Percentiles rank a stretch among this genome's conserved stretches.
phyloP scores from a whole-genome alignment of 2,797 vertebrate genomes.

The Threskiornis aethiopicus region DNA sequence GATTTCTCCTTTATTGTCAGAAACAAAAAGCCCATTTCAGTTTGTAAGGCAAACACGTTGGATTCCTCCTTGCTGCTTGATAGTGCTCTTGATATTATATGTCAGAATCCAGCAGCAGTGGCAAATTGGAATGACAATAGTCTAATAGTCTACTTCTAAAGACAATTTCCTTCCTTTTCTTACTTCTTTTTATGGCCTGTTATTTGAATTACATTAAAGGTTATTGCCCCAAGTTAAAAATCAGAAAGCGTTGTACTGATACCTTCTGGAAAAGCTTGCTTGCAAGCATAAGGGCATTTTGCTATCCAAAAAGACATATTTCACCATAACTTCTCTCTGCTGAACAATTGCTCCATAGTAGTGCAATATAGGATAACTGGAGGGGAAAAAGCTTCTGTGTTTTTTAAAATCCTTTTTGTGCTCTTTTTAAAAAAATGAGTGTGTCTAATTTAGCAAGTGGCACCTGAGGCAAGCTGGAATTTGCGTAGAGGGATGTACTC shows the following conservation, averaged over 20 bases:
- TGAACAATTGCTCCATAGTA: not conserved
- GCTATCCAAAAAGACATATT: not conserved
- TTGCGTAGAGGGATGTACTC: not conserved
- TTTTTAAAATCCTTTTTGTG: not conserved
- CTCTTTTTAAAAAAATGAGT: not conserved
- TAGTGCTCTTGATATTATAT: not conserved
- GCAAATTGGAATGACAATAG: not conserved
- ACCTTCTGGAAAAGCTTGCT: not conserved
- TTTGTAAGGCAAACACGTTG: not conserved
- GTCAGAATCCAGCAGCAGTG: not conserved
- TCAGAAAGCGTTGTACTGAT: not conserved
- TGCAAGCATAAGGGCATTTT: not conserved
- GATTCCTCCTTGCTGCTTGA: not conserved
- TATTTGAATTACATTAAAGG: not conserved
- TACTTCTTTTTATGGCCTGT: not conserved
- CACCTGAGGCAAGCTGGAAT: not conserved
- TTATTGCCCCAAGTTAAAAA: not conserved
- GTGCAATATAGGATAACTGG: not conserved
- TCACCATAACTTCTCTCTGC: not conserved
- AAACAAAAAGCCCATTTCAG: not conserved
- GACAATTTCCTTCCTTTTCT: not conserved
- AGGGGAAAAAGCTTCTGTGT: not conserved
- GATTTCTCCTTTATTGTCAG: not conserved
- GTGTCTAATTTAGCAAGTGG: not conserved
- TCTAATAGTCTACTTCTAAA: not conserved